Conservation (phyloP, 2,888 invertebrate species). For the Apotomis capreana region DNA sequence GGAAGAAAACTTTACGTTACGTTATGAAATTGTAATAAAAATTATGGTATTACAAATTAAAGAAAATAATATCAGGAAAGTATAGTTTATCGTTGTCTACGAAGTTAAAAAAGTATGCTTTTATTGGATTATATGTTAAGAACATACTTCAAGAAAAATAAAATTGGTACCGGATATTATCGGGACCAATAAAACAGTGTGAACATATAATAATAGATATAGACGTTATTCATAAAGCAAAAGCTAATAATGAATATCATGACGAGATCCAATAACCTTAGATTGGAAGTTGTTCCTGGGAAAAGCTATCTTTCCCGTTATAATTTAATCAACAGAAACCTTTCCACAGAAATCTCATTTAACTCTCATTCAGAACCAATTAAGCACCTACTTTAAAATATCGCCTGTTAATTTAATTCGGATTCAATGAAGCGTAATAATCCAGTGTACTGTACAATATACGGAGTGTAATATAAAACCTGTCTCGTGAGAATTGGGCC, state of each 20-base stretch:
- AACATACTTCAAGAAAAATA: no score
- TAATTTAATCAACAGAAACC: constrained; percentile 12
- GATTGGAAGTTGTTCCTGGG: background rate
- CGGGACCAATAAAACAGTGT: no score
- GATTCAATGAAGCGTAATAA: constrained; percentile 28
- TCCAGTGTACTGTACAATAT: constrained; percentile 20
- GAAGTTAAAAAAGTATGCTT: no score
- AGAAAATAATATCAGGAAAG: no score
- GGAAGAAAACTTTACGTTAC: no score
- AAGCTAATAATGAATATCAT: background rate
- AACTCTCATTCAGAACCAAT: constrained; percentile 15
- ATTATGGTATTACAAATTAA: no score
- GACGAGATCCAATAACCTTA: background rate
- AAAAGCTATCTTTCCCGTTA: background rate
- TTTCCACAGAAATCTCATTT: constrained; percentile 16
- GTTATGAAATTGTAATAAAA: no score
- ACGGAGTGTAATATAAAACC: constrained; percentile 24
- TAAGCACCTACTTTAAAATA: constrained; percentile 14
- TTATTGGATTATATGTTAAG: no score
- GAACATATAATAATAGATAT: no score
- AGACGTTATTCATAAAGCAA: no score
- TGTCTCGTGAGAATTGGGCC: constrained; percentile 48
- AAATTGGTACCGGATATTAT: no score
- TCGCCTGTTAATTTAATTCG: constrained; percentile 26
- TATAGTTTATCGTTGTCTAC: no score